Evolutionary conservation across 2,888 invertebrate species (phyloP), one percentile per base, ranked within the genome.

Genomic region (Heteromurus nitidus): DNA sequence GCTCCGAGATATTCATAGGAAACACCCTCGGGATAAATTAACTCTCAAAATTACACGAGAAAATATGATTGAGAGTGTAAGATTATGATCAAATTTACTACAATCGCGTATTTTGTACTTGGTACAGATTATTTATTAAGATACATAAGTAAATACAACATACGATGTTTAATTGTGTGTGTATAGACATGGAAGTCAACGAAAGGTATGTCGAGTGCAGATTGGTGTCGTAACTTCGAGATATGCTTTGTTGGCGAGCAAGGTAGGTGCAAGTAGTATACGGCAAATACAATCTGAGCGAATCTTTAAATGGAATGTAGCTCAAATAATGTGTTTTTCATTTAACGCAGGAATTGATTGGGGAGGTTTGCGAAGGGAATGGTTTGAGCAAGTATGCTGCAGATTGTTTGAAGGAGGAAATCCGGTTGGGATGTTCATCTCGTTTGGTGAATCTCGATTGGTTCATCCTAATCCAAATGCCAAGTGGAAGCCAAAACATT

Each of bases 221-320:
- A 97, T 90, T 98, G 97, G 97, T 97, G 96, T 90, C 93, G 95
- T 88, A 96, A 95, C 91, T 97, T 97, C 89, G 97, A 97, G 90
- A 94, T 97, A 84, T 93, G 93, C 75, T 97, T 97, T 90, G 93
- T 94, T 89, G 96, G 96, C n/a, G 97, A 98, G 89, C 96, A 96
- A 92, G 97, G 96, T 94, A 86, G n/a, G 9, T 3, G 16, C 3
- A 3, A 7, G 13, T 9, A 36, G 36, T 36, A 13, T 36, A 36
- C 9, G 7, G 7, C 13, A 36, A 36, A 36, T 36, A 9, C 36
- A n/a, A n/a, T n/a, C n/a, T n/a, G n/a, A n/a, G n/a, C n/a, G n/a
- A n/a, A n/a, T n/a, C n/a, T n/a, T n/a, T n/a, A n/a, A n/a, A n/a
- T n/a, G n/a, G n/a, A n/a, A n/a, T n/a, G n/a, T n/a, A n/a, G n/a